Conservation (phyloP, 92 coral and sea anemone genomes). For the Zoanthus solanderi region DNA sequence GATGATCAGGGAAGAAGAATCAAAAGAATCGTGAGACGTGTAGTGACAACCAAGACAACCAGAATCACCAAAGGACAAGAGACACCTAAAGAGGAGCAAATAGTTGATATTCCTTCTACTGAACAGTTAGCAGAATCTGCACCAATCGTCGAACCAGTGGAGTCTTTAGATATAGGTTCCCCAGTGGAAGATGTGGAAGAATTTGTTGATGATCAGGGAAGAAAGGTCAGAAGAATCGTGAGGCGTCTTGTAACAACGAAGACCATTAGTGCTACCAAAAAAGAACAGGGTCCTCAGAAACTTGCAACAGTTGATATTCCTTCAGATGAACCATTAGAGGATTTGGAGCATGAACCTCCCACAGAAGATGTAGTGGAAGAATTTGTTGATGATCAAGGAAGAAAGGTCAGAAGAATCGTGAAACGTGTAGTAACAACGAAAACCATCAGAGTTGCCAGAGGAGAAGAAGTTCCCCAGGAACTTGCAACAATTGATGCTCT, state of each 20-base stretch:
- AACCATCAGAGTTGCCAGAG: constrained; percentile 29
- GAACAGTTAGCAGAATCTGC: constrained; percentile 31
- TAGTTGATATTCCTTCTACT: background rate
- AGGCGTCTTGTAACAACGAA: constrained; percentile 20
- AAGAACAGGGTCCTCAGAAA: background rate
- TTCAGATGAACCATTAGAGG: constrained; percentile 8
- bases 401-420: constrained; percentile 52
- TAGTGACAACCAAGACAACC: constrained; percentile 39
- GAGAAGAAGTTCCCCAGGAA: background rate
- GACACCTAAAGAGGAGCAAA: background rate
- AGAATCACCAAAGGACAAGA: constrained; percentile 18
- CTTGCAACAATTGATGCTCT: background rate
- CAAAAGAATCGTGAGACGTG: constrained; percentile 47
- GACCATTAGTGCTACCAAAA: constrained; percentile 27
- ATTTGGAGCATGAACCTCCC: constrained; percentile 2
- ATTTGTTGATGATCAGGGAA: constrained; percentile 56
- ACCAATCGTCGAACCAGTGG: constrained; percentile 43
- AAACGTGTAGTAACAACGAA: constrained; percentile 36
- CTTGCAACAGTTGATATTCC: background rate
- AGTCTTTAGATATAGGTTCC: constrained; percentile 13
- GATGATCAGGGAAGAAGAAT: constrained; percentile 67
- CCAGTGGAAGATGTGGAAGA: constrained; percentile 58
- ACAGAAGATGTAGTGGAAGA: constrained; percentile 72
- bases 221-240: constrained; percentile 38
- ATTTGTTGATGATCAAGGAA: constrained; percentile 71